Base-by-base conservation (phyloP, 1,140 invertebrate species). In the Grapholita molesta region DNA sequence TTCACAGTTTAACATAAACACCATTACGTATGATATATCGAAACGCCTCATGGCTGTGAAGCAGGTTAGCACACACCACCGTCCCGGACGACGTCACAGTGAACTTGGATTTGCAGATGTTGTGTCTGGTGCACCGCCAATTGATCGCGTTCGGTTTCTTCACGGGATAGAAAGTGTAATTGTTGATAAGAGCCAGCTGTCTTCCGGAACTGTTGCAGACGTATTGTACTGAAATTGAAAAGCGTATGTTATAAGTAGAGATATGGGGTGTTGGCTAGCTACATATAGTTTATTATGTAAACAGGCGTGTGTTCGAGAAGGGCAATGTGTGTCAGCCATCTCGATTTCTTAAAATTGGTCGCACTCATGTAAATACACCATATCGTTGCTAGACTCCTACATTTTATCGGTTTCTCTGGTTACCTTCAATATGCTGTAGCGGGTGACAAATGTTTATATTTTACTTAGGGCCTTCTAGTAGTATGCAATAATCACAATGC, bases 81-180 rank as follows among this genome's bases (percentile, higher is more conserved):
- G 67, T 24, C 0, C 81, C 81, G 0, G 66, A 35, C 18, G 33
- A 21, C 5, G 30, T 75, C 33, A 81, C 75, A 8, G 80, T 83
- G 64, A 86, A 74, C 61, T 77, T 74, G 3, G 77, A 70, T 21
- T 75, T 82, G 48, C 83, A 86, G 0, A 57, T 65, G 6, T 78
- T 75, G 78, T 82, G 80, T 33, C 80, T 69, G 3, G 82, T 83
- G 35, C 81, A 84, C 4, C 84, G 28, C 84, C 82, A 84, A 9
- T 76, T 81, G 6, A 73, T 68, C 0, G 72, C 79, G 55, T 61
- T 77, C 0, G 64, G 52, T 0, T 76, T 71, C 0, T 70, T 66
- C 1, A 70, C 74, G 21, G 81, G 80, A 52, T 83, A 85, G 66
- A 76, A 86, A 0, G 78, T 81, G 38, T 81, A 76, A 0, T 74